Evolutionary conservation across 2,888 invertebrate genomes (phyloP).

Genomic region (Noctua fimbriata): DNA sequence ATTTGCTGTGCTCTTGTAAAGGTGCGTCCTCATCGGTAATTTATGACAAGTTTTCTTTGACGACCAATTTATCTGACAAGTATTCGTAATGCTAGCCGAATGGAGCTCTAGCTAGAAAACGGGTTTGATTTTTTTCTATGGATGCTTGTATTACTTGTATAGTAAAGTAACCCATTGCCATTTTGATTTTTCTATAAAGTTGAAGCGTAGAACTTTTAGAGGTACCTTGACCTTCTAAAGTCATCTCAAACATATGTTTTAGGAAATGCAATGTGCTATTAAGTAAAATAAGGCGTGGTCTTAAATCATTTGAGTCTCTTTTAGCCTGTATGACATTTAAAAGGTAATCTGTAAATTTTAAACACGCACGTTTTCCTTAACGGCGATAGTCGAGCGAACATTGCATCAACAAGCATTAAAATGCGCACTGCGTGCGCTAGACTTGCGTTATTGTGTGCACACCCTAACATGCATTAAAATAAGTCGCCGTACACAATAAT

Average conservation of each 20-base stretch:
- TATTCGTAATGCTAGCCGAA: not conserved
- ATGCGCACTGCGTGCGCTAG: conserved; percentile 42
- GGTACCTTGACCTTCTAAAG: not conserved
- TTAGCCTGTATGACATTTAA: conserved; percentile 13
- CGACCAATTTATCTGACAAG: not conserved
- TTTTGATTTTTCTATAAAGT: not conserved
- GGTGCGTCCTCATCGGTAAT: not conserved
- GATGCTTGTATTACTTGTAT: not conserved
- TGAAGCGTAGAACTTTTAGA: not conserved
- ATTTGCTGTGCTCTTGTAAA: conserved; percentile 37
- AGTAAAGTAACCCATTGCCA: not conserved
- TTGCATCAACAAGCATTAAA: conserved; percentile 45
- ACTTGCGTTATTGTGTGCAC: conserved; percentile 26
- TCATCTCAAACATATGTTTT: not conserved
- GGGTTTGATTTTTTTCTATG: not conserved
- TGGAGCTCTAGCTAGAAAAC: not conserved
- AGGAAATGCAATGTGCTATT: not conserved
- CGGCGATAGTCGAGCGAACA: not conserved
- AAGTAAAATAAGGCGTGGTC: not conserved
- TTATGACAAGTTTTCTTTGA: not conserved
- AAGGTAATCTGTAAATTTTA: conserved; percentile 20
- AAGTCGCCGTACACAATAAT: conserved; percentile 17
- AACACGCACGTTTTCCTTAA: conserved; percentile 29
- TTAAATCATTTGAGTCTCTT: conserved; percentile 5
- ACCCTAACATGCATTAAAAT: conserved; percentile 28